A percentile compares a stretch with the other conserved stretches of the same genome.
These are phyloP conservation scores for Onthophagus taurus DNA, from an alignment of 1,140 invertebrate species.

Conservation along the genomic window DNA sequence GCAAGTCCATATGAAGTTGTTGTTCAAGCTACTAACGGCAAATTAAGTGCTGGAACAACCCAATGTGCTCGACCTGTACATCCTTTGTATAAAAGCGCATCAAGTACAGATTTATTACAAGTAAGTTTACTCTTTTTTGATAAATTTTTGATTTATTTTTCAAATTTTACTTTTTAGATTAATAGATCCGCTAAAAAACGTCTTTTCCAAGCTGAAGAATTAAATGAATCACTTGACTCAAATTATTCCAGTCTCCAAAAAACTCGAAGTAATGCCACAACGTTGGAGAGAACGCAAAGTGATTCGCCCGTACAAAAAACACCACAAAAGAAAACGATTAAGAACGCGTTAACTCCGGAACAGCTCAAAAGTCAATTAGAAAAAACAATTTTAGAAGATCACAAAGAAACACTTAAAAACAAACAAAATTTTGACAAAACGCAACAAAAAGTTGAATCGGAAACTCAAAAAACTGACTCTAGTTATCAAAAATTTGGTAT, in stretches of 20 bases:
- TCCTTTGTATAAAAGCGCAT: slow-evolving; percentile 37
- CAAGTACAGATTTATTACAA: slow-evolving; percentile 42
- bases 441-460: slow-evolving; percentile 39
- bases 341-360: slow-evolving; percentile 21
- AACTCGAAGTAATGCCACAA: slow-evolving; percentile 31
- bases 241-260: slow-evolving; percentile 41
- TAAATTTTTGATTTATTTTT: background rate
- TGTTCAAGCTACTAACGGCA: slow-evolving; percentile 49
- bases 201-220: slow-evolving; percentile 39
- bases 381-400: slow-evolving; percentile 30
- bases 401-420: slow-evolving; percentile 28
- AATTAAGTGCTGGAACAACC: slow-evolving; percentile 15
- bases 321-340: slow-evolving; percentile 7
- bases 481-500: slow-evolving; percentile 57
- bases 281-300: slow-evolving; percentile 28
- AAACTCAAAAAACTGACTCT: slow-evolving; percentile 40
- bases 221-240: slow-evolving; percentile 37
- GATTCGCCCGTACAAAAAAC: slow-evolving; percentile 27
- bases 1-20: slow-evolving; percentile 85
- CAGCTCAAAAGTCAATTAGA: slow-evolving; percentile 40
- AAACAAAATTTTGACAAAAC: slow-evolving; percentile 36
- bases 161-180: slow-evolving; percentile 30
- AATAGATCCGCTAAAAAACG: slow-evolving; percentile 38
- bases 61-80: slow-evolving; percentile 28
- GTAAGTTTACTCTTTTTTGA: slow-evolving; percentile 32